Base-by-base conservation (phyloP, 2,113 vertebrate species). In the Coturnix japonica region DNA sequence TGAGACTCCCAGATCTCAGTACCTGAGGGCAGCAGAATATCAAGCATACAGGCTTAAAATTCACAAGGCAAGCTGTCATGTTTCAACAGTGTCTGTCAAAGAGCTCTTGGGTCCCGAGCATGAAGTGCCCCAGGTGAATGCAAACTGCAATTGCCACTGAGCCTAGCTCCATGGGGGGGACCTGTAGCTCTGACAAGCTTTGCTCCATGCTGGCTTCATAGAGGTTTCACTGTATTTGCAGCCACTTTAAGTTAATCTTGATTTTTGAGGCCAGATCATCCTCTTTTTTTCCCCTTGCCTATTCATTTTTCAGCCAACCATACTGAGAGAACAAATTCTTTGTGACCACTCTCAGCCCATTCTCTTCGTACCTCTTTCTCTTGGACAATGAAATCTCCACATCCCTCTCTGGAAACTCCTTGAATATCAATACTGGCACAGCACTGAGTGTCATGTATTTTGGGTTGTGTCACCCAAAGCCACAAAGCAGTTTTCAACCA, bases 141-240 rank as follows among this genome's bases (percentile, higher is more conserved):
- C 33, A 31, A 25, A 19, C 3, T 61, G 64, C 22, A 3, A 0
- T 1, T 66, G 82, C 49, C 91, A 33, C 67, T 47, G 6, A 75
- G 25, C 33, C 57, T 0, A 0, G 56, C 28, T 79, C 76, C 0
- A 19, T 7, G 0, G 3, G 43, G 71, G 10, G 54, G 20, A 82
- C 33, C 67, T 53, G 35, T 39, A 57, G 73, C 61, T 65, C 67
- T 69, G 64, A 44, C 44, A 47, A 61, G 6, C 7, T 65, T 18
- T n/a, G 35, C 57, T 70, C 28, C 17, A 74, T 2, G 25, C 11
- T 9, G 83, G 8, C 14, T 78, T 81, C 33, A 21, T 1, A 17
- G 9, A 9, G 83, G 8, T 13, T 78, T 81, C 43, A 23, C 10
- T 9, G 3, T 13, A 26, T 26, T 51, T 65, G 10, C 31, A 56